Conservation (phyloP, 2,797 vertebrate genomes). For the Oreochromis mossambicus region DNA sequence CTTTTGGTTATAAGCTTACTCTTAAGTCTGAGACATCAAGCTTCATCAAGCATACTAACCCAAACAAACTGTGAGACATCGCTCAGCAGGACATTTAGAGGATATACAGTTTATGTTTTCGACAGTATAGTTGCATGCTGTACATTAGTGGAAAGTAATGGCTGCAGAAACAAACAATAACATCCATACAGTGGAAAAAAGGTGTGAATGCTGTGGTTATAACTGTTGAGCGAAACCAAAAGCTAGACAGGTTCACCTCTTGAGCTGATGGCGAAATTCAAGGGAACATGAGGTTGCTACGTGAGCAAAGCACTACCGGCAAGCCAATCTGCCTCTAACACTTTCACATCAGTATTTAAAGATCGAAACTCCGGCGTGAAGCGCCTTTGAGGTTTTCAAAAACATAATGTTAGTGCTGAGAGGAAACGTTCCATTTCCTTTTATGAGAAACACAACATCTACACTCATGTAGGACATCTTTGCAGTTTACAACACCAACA, state of each 20-base stretch:
- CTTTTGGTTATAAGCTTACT: background rate
- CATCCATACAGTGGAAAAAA: background rate
- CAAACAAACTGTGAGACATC: background rate
- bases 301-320: background rate
- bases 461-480: background rate
- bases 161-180: background rate
- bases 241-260: background rate
- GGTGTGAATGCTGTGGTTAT: background rate
- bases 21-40: background rate
- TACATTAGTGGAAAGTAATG: background rate
- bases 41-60: background rate
- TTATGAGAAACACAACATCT: background rate
- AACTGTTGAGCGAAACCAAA: constrained; percentile 1
- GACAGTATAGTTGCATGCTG: background rate
- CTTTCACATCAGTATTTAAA: constrained; percentile 55
- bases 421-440: constrained; percentile 63
- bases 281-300: background rate
- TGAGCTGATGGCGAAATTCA: background rate
- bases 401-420: background rate
- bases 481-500: background rate
- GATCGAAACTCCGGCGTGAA: constrained; percentile 27
- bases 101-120: background rate
- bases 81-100: background rate
- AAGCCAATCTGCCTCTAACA: background rate
- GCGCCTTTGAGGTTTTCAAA: constrained; percentile 40